These are phyloP conservation scores for Grammatotria lemairii DNA, from an alignment of 2,113 vertebrate species.

Conservation along the genomic window DNA sequence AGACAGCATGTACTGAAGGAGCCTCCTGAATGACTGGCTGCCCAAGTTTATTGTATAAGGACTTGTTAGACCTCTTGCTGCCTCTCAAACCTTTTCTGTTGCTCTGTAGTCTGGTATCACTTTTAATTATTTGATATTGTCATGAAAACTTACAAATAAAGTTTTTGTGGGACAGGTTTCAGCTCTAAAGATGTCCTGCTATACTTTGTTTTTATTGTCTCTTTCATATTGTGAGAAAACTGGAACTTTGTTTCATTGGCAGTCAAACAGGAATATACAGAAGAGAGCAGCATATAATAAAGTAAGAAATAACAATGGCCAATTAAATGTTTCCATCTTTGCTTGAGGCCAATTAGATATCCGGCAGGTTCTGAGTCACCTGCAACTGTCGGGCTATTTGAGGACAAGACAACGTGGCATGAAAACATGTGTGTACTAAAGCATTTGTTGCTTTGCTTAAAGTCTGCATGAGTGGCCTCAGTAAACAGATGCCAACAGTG, in stretches of 20 bases:
- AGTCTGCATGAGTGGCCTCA: not conserved
- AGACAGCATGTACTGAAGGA: not conserved
- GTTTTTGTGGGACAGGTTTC: not conserved
- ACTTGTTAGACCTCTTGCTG: not conserved
- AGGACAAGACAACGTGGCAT: not conserved
- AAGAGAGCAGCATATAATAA: not conserved
- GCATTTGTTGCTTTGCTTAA: not conserved
- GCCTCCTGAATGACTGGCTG: not conserved
- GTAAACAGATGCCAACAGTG: not conserved
- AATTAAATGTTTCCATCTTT: not conserved
- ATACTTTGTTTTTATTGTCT: not conserved
- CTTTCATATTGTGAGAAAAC: not conserved
- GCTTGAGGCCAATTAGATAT: not conserved
- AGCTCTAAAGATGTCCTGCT: not conserved
- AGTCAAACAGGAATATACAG: not conserved
- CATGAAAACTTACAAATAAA: not conserved
- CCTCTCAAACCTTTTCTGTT: not conserved
- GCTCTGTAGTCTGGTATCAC: not conserved
- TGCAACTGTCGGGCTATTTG: not conserved
- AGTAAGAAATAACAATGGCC: not conserved
- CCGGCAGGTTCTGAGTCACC: not conserved
- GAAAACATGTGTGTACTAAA: not conserved
- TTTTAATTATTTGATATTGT: not conserved
- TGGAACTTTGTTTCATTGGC: not conserved
- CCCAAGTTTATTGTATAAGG: not conserved